phyloP scores from a whole-genome alignment of 1,140 invertebrate genomes.

The Formica exsecta region DNA sequence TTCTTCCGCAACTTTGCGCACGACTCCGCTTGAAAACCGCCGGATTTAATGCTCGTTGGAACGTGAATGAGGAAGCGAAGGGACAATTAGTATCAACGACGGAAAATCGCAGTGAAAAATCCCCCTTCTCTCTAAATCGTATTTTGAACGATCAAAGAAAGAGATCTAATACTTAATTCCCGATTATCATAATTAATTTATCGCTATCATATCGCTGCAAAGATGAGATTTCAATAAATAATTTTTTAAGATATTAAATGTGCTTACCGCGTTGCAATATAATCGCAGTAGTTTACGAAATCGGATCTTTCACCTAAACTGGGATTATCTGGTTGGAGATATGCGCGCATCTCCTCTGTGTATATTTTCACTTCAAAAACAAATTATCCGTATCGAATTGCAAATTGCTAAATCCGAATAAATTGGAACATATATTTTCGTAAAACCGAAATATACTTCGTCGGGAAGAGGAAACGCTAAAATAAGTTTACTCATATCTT shows the following conservation, averaged over 20 bases:
- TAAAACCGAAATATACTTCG: neutral
- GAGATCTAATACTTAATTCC: neutral
- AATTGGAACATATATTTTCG: conserved; percentile 25
- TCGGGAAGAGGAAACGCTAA: conserved; percentile 29
- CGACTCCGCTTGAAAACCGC: conserved; percentile 24
- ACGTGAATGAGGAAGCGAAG: conserved; percentile 14
- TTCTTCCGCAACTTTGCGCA: conserved; percentile 46
- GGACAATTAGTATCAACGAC: conserved; percentile 45
- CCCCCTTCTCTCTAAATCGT: neutral
- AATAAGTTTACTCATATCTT: conserved; percentile 50
- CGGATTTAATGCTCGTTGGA: conserved; percentile 39
- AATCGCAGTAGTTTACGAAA: neutral
- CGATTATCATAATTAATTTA: too few relatives aligned
- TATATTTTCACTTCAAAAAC: neutral
- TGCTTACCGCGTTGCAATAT: neutral
- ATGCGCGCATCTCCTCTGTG: neutral
- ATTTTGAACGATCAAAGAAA: neutral
- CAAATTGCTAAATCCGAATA: conserved; percentile 8
- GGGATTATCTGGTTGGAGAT: neutral
- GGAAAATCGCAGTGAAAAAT: neutral
- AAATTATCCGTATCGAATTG: conserved; percentile 16
- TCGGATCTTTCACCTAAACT: neutral
- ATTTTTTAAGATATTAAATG: neutral
- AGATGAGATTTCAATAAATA: neutral
- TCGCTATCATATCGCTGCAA: neutral